Evolutionary conservation across 53 echinoderm and acorn worm genomes (phyloP), one percentile per base, ranked within the genome.

Genomic region (Holothuria scabra): DNA sequence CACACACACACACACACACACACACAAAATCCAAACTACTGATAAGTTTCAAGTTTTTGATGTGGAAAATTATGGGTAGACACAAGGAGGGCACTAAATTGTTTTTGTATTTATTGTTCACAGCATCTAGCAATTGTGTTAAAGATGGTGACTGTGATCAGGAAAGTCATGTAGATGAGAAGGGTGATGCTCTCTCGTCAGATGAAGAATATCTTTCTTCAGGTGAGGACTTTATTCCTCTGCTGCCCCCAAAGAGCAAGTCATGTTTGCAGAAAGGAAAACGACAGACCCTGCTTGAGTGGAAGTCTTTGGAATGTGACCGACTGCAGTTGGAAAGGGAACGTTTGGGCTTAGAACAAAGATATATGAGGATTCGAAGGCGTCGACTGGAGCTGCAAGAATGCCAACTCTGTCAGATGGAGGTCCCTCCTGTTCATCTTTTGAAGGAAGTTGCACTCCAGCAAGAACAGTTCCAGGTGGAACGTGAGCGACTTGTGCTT

Each of bases 271-370:
- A 59, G 56, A 56, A 56, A 8, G 78, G 78, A 19, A 24, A 56
- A 29, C 49, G 78, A 58, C 78, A 78, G 58, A 18, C 59, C 29
- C 23, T 78, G 32, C 31, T 59, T 31, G 82, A 61, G n/a, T 81
- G 82, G 82, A 41, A 22, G 46, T n/a, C 35, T 2, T 4, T 81
- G 62, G 82, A 81, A 24, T 81, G 82, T 49, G 82, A 81, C 41
- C 37, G 82, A 14, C 64, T 81, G 12, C 37, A 38, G 19, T 37
- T 81, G 82, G 82, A 81, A 48, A 64, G 46, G 20, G 82, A 81
- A n/a, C 62, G 82, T 38, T 13, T 81, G 1, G 65, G 38, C 20
- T 13, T 81, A 4, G 82, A 81, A 29, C 82, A 81, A 37, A 37
- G 82, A 13, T 81, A 63, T 28, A 64, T 64, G 82, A 41, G 19